Evolutionary conservation across 30 jellyfish, hydroid and myxozoan species (phyloP).

Genomic region (Hydractinia symbiolongicarpus): DNA sequence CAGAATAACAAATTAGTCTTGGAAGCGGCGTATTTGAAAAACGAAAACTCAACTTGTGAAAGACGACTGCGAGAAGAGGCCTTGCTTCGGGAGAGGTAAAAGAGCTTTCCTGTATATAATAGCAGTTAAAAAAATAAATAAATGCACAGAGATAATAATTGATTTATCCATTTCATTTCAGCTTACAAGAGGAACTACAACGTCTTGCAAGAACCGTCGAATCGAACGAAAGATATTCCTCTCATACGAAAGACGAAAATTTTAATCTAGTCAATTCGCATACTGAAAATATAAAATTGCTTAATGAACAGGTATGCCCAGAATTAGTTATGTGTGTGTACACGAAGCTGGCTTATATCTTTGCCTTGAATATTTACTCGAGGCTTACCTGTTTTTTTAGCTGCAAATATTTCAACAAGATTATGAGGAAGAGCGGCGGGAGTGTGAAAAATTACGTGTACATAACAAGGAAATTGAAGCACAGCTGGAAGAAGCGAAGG

Average conservation of each 20-base stretch:
- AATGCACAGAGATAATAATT: background rate
- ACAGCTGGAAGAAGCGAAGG: constrained; percentile 9
- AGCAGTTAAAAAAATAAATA: background rate
- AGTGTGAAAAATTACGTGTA: background rate
- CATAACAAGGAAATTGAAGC: background rate
- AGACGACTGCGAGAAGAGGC: background rate
- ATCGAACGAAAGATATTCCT: background rate
- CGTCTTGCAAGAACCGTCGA: background rate
- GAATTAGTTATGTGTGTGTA: background rate
- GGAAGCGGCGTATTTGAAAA: background rate
- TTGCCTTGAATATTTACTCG: no score
- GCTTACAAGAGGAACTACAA: constrained; percentile 2
- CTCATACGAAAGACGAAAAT: background rate
- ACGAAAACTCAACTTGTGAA: background rate
- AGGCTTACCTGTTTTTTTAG: background rate
- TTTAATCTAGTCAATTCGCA: background rate
- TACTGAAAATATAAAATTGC: background rate
- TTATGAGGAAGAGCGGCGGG: background rate
- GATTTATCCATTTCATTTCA: background rate
- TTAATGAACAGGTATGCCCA: background rate
- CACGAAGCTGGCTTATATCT: no score
- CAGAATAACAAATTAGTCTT: constrained; percentile 2
- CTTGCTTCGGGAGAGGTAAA: background rate
- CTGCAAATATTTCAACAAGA: background rate
- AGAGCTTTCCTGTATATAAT: background rate